A percentile compares a stretch with the other conserved stretches of the same genome.
Conservation (phyloP, 2,797 vertebrate species). For the Danio kyathit region DNA sequence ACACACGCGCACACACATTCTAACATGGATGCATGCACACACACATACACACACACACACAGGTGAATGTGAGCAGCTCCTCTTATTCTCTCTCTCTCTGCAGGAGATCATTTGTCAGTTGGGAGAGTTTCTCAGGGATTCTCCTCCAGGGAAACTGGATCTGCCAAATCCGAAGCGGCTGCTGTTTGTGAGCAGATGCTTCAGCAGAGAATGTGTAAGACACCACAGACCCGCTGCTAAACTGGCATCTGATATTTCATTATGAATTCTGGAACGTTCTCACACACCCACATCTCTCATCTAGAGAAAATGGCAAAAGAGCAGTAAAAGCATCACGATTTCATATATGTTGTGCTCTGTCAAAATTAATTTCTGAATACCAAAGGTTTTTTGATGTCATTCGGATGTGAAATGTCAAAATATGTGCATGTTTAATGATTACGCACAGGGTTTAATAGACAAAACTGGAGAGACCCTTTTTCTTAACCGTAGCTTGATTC, state of each 20-base stretch:
- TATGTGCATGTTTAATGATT: neutral
- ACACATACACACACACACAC: neutral
- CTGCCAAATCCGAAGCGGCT: constrained; percentile 29
- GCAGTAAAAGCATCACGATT: neutral
- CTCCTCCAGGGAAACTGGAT: constrained; percentile 20
- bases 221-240: constrained; percentile 18
- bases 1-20: no score
- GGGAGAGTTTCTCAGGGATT: constrained; percentile 25
- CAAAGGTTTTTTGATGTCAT: constrained; percentile 4
- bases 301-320: constrained; percentile 12
- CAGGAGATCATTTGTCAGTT: constrained; percentile 36
- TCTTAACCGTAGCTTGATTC: neutral
- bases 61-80: constrained; percentile 1
- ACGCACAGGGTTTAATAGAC: constrained; percentile 3
- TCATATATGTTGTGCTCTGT: neutral
- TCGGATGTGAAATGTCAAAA: constrained; percentile 32
- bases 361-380: neutral
- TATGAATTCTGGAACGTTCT: constrained; percentile 33
- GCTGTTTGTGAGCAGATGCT: constrained; percentile 34
- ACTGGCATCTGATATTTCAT: constrained; percentile 36
- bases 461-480: neutral
- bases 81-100: neutral
- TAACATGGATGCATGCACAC: no score
- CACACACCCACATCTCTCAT: neutral
- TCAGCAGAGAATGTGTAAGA: constrained; percentile 20